Conservation (phyloP, 2,797 vertebrate genomes). For the Tapirus indicus region DNA sequence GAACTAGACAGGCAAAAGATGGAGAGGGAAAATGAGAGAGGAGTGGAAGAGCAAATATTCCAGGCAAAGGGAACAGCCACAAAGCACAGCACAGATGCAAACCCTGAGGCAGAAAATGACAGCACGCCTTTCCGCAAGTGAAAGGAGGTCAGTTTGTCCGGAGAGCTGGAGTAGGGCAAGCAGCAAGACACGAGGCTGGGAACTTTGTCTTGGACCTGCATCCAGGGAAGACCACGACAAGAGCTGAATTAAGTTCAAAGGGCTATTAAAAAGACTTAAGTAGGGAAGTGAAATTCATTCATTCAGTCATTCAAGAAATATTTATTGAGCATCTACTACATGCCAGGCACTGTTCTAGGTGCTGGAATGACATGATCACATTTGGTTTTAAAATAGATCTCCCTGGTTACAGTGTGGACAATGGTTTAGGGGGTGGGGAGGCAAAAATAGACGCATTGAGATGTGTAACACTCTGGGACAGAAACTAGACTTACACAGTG, state of each 20-base stretch:
- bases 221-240: background rate
- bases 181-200: background rate
- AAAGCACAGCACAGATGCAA: background rate
- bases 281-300: background rate
- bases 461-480: background rate
- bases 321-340: background rate
- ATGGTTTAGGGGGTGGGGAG: background rate
- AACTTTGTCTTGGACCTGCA: background rate
- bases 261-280: background rate
- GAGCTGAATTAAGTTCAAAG: slow-evolving; percentile 46
- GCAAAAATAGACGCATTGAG: background rate
- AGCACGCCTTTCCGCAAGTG: background rate
- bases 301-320: slow-evolving; percentile 1
- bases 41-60: background rate
- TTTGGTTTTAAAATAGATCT: slow-evolving; percentile 23
- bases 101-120: background rate
- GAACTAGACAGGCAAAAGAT: background rate
- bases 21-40: background rate
- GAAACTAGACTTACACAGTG: background rate
- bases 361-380: background rate
- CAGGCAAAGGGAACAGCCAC: background rate
- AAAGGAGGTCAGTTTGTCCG: background rate
- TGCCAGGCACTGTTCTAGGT: background rate
- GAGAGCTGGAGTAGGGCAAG: background rate
- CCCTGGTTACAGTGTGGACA: background rate